Evolutionary conservation across 2,888 invertebrate genomes (phyloP).

Genomic region (Drosophila neoperkinsi): DNA sequence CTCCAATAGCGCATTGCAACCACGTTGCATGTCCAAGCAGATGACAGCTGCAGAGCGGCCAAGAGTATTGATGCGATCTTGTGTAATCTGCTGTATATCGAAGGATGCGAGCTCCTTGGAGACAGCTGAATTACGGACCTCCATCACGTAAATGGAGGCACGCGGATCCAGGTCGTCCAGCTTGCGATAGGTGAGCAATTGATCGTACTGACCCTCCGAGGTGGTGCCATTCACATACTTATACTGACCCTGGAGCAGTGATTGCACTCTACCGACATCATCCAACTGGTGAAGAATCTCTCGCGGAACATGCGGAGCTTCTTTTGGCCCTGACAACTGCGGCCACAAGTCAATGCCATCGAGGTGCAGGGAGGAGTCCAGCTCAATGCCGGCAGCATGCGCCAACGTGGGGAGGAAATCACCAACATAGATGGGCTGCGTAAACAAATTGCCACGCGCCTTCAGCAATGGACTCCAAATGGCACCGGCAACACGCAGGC

Average conservation of each 20-base stretch:
- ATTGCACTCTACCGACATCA: slow-evolving; percentile 85
- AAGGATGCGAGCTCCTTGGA: slow-evolving; percentile 62
- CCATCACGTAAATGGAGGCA: slow-evolving; percentile 58
- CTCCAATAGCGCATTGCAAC: slow-evolving; percentile 76
- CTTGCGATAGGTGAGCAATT: slow-evolving; percentile 66
- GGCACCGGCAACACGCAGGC: slow-evolving; percentile 90
- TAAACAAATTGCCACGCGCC: slow-evolving; percentile 86
- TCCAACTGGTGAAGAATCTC: slow-evolving; percentile 91
- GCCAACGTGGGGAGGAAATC: slow-evolving; percentile 93
- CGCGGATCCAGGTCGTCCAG: slow-evolving; percentile 75
- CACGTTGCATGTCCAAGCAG: slow-evolving; percentile 51
- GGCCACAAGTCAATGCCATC: slow-evolving; percentile 91
- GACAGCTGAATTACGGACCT: slow-evolving; percentile 66
- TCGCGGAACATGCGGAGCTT: slow-evolving; percentile 85
- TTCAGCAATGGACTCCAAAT: slow-evolving; percentile 90
- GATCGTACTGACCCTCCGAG: slow-evolving; percentile 66
- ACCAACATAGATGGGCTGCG: slow-evolving; percentile 90
- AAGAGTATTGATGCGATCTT: slow-evolving; percentile 45
- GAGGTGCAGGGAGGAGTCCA: slow-evolving; percentile 82
- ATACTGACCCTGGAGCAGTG: slow-evolving; percentile 71
- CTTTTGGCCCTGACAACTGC: slow-evolving; percentile 84
- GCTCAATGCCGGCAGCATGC: slow-evolving; percentile 73
- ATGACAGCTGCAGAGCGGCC: slow-evolving; percentile 54
- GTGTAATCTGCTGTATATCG: slow-evolving; percentile 51
- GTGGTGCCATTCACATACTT: slow-evolving; percentile 84